Conservation (phyloP, 2,797 vertebrate species). For the Argyrosomus regius region DNA sequence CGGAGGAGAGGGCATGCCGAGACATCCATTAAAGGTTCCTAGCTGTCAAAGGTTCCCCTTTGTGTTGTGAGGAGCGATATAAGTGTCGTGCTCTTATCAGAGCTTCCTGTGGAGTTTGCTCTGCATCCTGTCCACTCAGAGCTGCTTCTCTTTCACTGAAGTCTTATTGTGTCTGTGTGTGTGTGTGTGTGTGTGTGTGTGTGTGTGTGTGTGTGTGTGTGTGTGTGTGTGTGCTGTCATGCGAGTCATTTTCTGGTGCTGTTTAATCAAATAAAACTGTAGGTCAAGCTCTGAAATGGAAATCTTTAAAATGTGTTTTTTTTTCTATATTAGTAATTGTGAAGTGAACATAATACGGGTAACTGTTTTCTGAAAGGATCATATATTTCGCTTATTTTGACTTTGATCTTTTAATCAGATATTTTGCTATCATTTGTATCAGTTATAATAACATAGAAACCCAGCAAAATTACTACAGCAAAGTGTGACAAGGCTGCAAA, state of each 20-base stretch:
- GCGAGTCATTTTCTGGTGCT: conserved; percentile 39
- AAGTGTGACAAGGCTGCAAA: neutral
- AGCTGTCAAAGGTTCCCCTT: conserved; percentile 86
- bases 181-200: conserved; percentile 60
- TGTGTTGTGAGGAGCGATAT: conserved; percentile 82
- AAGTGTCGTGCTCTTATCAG: conserved; percentile 85
- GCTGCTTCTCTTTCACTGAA: conserved; percentile 73
- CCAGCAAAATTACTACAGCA: neutral
- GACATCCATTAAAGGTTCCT: conserved; percentile 85
- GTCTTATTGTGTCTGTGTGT: conserved; percentile 70
- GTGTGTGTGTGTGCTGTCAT: conserved; percentile 17
- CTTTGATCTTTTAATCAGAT: neutral
- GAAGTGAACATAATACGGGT: neutral
- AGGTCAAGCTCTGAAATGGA: conserved; percentile 33
- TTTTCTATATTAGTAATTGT: neutral
- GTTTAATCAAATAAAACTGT: conserved; percentile 42
- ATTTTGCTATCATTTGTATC: neutral
- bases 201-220: conserved; percentile 16
- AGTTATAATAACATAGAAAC: neutral
- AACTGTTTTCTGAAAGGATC: neutral
- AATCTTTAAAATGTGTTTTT: neutral
- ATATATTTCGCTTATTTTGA: neutral
- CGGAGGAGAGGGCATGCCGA: conserved; percentile 77
- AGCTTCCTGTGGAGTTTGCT: conserved; percentile 84
- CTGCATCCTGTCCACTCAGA: conserved; percentile 83